Percentiles rank a stretch among this genome's conserved stretches.
Evolutionary conservation across 2,888 invertebrate species (phyloP).

Genomic region (Eupeodes latifasciatus): DNA sequence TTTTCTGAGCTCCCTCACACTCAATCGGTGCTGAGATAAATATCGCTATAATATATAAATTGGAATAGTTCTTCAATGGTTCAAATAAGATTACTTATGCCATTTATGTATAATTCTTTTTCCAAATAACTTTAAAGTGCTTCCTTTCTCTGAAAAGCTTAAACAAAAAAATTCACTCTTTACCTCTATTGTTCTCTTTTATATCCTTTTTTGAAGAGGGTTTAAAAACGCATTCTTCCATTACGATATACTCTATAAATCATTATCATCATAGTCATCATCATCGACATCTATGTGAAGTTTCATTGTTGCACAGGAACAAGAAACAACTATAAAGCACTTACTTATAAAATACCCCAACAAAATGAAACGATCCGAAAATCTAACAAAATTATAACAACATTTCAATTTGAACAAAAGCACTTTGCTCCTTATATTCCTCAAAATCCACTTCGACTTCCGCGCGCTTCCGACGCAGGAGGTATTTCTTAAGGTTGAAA

Average conservation of each 20-base stretch:
- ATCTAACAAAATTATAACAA: conserved; percentile 55
- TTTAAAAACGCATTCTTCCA: conserved; percentile 19
- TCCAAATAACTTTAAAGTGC: conserved; percentile 22
- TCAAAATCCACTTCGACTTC: conserved; percentile 25
- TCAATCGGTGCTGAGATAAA: too few species aligned
- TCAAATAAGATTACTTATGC: background rate
- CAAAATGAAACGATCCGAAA: conserved; percentile 40
- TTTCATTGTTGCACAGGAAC: conserved; percentile 29
- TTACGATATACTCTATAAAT: conserved; percentile 23
- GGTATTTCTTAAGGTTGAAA: background rate
- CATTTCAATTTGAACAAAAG: conserved; percentile 59
- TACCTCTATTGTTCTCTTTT: background rate
- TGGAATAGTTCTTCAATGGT: background rate
- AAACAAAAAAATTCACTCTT: conserved; percentile 9
- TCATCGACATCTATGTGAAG: conserved; percentile 38
- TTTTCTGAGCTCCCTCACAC: too few species aligned
- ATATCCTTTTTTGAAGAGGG: conserved; percentile 2
- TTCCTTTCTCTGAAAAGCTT: background rate
- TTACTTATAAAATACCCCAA: conserved; percentile 31
- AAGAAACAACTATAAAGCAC: conserved; percentile 23
- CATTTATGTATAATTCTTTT: background rate
- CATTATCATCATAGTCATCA: conserved; percentile 17
- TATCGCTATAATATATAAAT: too few species aligned
- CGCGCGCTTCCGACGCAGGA: background rate
- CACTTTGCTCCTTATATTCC: conserved; percentile 36